These are phyloP conservation scores for Psilopogon haemacephalus DNA, from an alignment of 2,113 vertebrate genomes.

Conservation along the genomic window DNA sequence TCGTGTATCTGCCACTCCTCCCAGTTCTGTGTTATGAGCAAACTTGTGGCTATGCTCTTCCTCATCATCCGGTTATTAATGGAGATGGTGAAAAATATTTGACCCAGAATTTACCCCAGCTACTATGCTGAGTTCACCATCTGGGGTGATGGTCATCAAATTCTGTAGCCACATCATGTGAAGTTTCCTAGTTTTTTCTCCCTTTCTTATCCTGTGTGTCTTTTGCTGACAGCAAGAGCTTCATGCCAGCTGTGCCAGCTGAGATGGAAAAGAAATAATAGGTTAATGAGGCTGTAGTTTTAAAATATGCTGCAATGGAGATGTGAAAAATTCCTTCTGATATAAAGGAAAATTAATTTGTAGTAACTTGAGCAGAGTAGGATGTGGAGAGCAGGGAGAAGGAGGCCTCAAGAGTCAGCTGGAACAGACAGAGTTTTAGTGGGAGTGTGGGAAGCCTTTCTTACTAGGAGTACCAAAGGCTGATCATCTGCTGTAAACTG, in stretches of 20 bases:
- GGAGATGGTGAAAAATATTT: too few relatives aligned
- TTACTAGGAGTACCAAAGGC: not conserved
- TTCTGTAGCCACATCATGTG: not conserved
- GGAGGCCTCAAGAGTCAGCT: not conserved
- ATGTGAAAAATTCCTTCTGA: not conserved
- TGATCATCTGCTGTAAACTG: not conserved
- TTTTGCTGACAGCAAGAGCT: not conserved
- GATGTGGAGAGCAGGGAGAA: not conserved
- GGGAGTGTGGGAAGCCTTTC: not conserved
- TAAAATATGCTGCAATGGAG: not conserved
- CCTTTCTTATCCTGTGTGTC: not conserved
- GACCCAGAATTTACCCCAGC: too few relatives aligned
- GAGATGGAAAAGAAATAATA: not conserved
- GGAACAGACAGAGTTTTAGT: not conserved
- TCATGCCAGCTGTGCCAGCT: not conserved
- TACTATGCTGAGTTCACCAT: too few relatives aligned
- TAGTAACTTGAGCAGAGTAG: not conserved
- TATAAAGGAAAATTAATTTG: not conserved
- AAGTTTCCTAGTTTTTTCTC: not conserved
- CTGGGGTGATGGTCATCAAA: too few relatives aligned
- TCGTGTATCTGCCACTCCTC: too few relatives aligned
- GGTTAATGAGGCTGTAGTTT: not conserved
- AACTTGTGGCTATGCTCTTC: too few relatives aligned
- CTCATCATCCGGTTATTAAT: too few relatives aligned
- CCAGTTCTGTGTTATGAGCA: too few relatives aligned